Conservation (phyloP, 2,888 invertebrate genomes). For the Luperina testacea region DNA sequence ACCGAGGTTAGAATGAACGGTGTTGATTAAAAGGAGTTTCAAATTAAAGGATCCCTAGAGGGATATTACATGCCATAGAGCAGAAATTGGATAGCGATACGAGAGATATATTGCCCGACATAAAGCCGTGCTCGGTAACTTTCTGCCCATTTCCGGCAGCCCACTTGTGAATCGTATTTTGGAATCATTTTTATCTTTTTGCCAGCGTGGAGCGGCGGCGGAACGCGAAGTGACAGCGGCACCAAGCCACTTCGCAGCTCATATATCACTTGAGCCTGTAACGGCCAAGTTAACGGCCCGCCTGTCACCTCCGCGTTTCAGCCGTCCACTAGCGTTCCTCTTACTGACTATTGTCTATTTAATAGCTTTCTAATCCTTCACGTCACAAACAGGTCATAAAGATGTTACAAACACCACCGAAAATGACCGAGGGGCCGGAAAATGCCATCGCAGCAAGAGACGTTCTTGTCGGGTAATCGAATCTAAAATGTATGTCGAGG, state of each 20-base stretch:
- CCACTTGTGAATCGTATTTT: conserved; percentile 90
- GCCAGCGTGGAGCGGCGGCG: conserved; percentile 80
- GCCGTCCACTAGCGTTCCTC: conserved; percentile 76
- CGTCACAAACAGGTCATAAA: conserved; percentile 60
- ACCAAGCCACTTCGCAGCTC: conserved; percentile 88
- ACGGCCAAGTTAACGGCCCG: conserved; percentile 86
- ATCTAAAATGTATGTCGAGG: conserved; percentile 40
- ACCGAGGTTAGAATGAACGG: conserved; percentile 80
- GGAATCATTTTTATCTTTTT: conserved; percentile 89
- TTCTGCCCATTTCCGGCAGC: conserved; percentile 88
- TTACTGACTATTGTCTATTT: conserved; percentile 73
- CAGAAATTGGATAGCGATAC: conserved; percentile 89
- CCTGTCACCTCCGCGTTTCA: conserved; percentile 86
- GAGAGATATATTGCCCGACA: conserved; percentile 88
- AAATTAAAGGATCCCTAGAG: conserved; percentile 84
- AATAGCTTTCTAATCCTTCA: conserved; percentile 75
- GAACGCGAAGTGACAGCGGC: conserved; percentile 88
- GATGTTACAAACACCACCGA: conserved; percentile 38
- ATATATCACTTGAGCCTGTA: conserved; percentile 88
- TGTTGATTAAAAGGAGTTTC: conserved; percentile 82
- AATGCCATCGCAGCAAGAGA: conserved; percentile 38
- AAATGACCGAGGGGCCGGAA: conserved; percentile 18
- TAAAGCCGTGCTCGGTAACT: conserved; percentile 88
- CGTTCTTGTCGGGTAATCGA: conserved; percentile 25
- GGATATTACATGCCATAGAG: conserved; percentile 89